Percentiles rank a stretch among this genome's conserved stretches.
phyloP scores from a whole-genome alignment of 2,113 vertebrate genomes.

The Odocoileus hemionus region DNA sequence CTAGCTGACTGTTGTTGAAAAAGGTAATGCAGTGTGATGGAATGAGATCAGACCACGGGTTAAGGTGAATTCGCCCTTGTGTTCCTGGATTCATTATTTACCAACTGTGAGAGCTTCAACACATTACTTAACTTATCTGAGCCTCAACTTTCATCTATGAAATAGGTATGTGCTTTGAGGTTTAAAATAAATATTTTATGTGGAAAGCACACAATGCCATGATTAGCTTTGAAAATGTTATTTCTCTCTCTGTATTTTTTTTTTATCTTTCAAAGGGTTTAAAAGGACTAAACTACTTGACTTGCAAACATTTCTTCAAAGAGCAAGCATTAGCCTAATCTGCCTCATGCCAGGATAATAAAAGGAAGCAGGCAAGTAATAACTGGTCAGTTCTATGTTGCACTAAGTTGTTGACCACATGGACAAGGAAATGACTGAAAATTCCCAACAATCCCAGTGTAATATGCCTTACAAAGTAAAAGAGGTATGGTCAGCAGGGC shows the following conservation, averaged over 20 bases:
- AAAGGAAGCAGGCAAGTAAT: background rate
- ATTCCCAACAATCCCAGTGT: background rate
- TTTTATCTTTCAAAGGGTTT: background rate
- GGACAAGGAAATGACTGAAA: background rate
- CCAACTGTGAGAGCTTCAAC: background rate
- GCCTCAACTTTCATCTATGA: background rate
- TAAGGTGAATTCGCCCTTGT: background rate
- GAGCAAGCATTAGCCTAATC: background rate
- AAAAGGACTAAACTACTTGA: background rate
- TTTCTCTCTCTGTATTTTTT: background rate
- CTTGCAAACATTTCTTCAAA: slow-evolving; percentile 28
- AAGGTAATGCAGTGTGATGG: background rate
- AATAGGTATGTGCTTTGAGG: slow-evolving; percentile 7
- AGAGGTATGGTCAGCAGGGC: background rate
- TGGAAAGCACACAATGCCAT: slow-evolving; percentile 10
- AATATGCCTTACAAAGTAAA: background rate
- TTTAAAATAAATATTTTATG: slow-evolving; percentile 32
- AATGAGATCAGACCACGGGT: background rate
- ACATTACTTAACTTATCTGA: background rate
- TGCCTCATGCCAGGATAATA: background rate
- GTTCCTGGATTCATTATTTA: background rate
- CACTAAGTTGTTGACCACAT: background rate
- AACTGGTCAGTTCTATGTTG: background rate
- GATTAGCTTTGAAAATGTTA: background rate
- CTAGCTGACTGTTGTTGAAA: background rate